Conservation (phyloP, 2,113 vertebrate species). For the Melanocharis versteri region DNA sequence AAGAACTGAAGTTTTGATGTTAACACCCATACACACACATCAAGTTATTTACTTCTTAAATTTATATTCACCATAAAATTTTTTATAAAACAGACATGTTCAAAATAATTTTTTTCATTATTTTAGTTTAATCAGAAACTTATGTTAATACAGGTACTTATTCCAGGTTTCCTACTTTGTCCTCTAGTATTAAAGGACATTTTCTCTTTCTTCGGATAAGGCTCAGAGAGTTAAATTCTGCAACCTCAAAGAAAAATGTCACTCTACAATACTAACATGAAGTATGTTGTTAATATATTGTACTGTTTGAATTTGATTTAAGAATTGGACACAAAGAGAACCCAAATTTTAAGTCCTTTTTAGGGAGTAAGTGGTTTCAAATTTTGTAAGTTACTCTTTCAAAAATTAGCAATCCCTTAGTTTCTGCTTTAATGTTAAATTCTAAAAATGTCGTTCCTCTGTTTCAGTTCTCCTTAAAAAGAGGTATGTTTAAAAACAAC, state of each 20-base stretch:
- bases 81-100: neutral
- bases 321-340: neutral
- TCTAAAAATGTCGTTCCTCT: neutral
- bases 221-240: neutral
- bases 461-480: neutral
- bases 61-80: neutral
- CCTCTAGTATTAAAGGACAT: neutral
- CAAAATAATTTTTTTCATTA: neutral
- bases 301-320: neutral
- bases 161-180: neutral
- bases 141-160: neutral
- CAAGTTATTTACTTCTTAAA: neutral
- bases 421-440: neutral
- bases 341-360: neutral
- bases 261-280: neutral
- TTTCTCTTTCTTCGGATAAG: neutral
- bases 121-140: neutral
- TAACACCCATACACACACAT: neutral
- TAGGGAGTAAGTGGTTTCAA: neutral
- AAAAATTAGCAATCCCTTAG: neutral
- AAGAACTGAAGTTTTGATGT: neutral
- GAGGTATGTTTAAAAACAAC: neutral
- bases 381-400: neutral
- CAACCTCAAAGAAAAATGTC: neutral
- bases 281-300: neutral